phyloP scores from a whole-genome alignment of 2,113 vertebrate species.

The Alligator mississippiensis region DNA sequence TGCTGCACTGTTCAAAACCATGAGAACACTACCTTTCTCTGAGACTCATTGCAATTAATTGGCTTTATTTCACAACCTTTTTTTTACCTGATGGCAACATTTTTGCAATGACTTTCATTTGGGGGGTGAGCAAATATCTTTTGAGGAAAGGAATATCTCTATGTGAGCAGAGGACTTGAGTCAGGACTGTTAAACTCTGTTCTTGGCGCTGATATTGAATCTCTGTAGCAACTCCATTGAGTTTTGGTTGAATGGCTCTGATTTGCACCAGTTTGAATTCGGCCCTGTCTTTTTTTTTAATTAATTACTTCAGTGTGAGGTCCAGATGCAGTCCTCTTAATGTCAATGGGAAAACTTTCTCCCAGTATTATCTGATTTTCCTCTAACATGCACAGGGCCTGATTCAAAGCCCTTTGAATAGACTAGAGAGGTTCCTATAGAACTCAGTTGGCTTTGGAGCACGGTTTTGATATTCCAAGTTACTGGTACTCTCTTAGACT shows the following conservation, averaged over 20 bases:
- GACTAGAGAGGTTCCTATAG: background rate
- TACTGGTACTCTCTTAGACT: background rate
- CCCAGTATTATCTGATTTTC: background rate
- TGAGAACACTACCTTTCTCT: fast-evolving
- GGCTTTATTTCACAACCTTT: background rate
- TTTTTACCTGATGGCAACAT: background rate
- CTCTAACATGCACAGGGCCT: background rate
- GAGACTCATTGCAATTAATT: background rate
- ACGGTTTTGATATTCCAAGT: background rate
- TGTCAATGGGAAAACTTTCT: background rate
- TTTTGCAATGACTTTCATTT: background rate
- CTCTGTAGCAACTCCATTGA: background rate
- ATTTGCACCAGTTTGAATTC: background rate
- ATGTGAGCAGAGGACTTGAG: background rate
- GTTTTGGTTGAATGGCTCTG: background rate
- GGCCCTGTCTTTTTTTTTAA: background rate
- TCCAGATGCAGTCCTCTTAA: background rate
- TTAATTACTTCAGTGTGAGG: background rate
- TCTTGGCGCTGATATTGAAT: too few species aligned
- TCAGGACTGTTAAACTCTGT: background rate
- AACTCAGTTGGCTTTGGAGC: background rate
- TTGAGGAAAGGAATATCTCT: background rate
- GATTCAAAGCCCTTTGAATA: background rate
- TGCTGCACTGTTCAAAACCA: background rate
- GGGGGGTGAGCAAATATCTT: background rate